Conservation (phyloP, 2,797 vertebrate species). For the Cygnus olor region DNA sequence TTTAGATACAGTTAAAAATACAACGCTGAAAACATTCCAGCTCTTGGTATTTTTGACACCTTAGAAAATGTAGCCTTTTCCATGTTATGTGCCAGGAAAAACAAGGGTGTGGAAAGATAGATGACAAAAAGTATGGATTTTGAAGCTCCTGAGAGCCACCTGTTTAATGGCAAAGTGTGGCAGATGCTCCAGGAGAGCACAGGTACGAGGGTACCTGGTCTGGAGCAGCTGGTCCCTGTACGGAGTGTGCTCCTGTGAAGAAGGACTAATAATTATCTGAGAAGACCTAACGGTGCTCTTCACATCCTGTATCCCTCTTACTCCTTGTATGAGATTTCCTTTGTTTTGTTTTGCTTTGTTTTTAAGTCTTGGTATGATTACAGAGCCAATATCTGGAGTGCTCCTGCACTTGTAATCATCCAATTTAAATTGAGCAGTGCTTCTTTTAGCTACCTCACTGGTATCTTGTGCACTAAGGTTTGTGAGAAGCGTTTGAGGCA, state of each 20-base stretch:
- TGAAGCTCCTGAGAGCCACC: not conserved
- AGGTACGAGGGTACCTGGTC: not conserved
- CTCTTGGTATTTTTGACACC: conserved; percentile 39
- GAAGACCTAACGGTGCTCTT: not conserved
- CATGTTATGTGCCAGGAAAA: conserved; percentile 63
- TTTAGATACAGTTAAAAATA: conserved; percentile 44
- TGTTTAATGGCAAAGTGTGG: fast-evolving
- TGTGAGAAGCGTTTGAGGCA: not conserved
- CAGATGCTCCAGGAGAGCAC: not conserved
- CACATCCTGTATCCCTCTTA: not conserved
- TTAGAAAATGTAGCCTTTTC: conserved; percentile 44
- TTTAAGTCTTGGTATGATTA: not conserved
- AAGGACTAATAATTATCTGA: not conserved
- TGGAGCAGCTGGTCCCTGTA: not conserved
- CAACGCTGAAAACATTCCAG: conserved; percentile 16
- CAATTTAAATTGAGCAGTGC: not conserved
- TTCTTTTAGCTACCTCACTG: not conserved
- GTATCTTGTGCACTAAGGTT: not conserved
- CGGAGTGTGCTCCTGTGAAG: not conserved
- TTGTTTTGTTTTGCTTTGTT: not conserved
- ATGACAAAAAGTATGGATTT: conserved; percentile 5
- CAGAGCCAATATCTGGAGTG: not conserved
- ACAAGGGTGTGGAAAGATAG: conserved; percentile 47
- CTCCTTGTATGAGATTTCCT: not conserved
- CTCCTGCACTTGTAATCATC: not conserved